Evolutionary conservation across 2,888 invertebrate genomes (phyloP).

Genomic region (Sesia apiformis): DNA sequence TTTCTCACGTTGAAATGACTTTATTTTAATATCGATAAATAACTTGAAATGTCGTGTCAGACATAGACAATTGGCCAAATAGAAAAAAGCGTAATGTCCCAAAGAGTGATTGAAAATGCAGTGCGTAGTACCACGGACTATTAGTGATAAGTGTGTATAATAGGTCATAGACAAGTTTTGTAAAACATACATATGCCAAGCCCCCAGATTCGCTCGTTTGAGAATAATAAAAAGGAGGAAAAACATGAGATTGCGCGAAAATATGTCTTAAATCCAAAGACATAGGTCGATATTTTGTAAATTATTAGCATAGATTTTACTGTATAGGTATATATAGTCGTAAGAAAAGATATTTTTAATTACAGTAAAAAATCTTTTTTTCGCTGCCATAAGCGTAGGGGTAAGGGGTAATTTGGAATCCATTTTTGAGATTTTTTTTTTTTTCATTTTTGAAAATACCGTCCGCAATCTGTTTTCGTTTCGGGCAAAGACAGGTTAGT

Average conservation of each 20-base stretch:
- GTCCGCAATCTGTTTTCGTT: conserved; percentile 9
- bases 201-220: no score
- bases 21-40: not conserved
- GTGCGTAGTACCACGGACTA: conserved; percentile 56
- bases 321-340: conserved; percentile 34
- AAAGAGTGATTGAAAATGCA: conserved; percentile 20
- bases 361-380: conserved; percentile 34
- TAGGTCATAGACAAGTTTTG: conserved; percentile 44
- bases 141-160: conserved; percentile 39
- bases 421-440: conserved; percentile 34
- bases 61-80: conserved; percentile 2
- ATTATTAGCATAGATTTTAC: conserved; percentile 45
- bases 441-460: conserved; percentile 17
- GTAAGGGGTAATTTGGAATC: conserved; percentile 29
- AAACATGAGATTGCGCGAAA: conserved; percentile 2
- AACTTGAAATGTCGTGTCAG: not conserved
- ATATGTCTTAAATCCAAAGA: conserved; percentile 13
- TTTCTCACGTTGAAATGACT: not conserved
- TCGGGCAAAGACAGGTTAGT: not conserved
- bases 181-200: conserved; percentile 9
- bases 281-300: conserved; percentile 38
- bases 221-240: not conserved
- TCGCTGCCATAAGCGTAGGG: conserved; percentile 60
- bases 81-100: conserved; percentile 9
- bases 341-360: conserved; percentile 63